Percentiles rank a stretch among this genome's conserved stretches.
phyloP scores from a whole-genome alignment of 2,888 invertebrate species.

The Oscheius onirici region DNA sequence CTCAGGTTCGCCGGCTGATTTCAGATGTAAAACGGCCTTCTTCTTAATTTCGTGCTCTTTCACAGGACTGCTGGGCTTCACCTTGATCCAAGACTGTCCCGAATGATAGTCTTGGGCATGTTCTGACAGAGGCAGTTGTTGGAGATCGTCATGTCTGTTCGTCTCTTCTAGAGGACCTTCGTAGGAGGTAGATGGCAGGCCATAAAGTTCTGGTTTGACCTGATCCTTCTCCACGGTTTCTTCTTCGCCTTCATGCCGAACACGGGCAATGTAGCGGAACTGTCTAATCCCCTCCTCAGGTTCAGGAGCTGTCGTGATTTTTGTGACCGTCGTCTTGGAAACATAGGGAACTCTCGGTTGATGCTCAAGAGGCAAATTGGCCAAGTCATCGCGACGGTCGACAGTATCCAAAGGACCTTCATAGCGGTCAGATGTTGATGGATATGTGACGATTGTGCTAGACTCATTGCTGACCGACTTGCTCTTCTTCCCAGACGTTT shows the following conservation, averaged over 20 bases:
- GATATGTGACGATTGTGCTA: no score
- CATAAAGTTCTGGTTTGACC: slow-evolving; percentile 28
- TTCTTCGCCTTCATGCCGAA: slow-evolving; percentile 40
- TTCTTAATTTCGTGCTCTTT: not conserved
- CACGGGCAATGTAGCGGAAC: slow-evolving; percentile 37
- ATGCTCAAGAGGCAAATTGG: no score
- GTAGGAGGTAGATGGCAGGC: slow-evolving; percentile 21
- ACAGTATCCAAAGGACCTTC: slow-evolving; percentile 20
- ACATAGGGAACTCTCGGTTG: no score
- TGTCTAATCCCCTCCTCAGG: no score
- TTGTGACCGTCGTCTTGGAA: no score
- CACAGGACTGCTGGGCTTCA: not conserved
- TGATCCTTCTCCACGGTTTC: slow-evolving; percentile 32
- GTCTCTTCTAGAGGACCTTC: slow-evolving; percentile 34
- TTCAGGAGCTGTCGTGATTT: no score
- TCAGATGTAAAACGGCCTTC: slow-evolving; percentile 4
- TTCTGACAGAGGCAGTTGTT: slow-evolving; percentile 32
- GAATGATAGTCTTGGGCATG: slow-evolving; percentile 36
- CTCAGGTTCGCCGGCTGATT: not conserved
- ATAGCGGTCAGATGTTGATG: slow-evolving; percentile 3
- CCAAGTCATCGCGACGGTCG: no score
- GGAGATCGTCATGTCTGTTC: slow-evolving; percentile 27
- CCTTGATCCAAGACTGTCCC: slow-evolving; percentile 14
- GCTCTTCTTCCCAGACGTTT: no score
- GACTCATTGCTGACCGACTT: no score